Base-by-base conservation (phyloP, 1,140 invertebrate species). In the Luehdorfia chinensis region DNA sequence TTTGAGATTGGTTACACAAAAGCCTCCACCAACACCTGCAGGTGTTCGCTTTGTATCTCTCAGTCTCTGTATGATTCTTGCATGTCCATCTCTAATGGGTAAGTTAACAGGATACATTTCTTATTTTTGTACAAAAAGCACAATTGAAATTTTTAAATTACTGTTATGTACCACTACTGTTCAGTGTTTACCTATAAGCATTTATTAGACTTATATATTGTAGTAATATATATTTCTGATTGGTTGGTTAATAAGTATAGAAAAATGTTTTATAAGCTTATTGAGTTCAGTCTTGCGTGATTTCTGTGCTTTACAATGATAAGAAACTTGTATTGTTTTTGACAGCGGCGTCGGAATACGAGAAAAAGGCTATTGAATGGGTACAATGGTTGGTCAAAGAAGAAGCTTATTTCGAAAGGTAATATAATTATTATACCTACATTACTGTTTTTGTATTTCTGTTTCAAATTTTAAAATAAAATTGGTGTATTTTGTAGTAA, bases 31-130 rank as follows among this genome's bases (percentile, higher is more conserved):
- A 1, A 95, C 93, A 19, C 92, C 94, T 23, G 95, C 96, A 31
- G 97, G 97, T 1, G 94, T 97, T 1, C 86, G 96, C 68, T 98
- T 98, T 84, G 96, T 98, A 0, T 97, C 96, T 0, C 88, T 98
- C 27, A 95, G 95, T 8, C 88, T 99, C 0, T 98, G 96, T 75
- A 97, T 98, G 93, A 89, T 99, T 0, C 94, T 99, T 27, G 95
- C 96, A 0, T 98, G 96, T 84, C 96, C 97, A 3, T 95, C 95
- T 4, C 74, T 99, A 2, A 92, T 98, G 33, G 89, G 90, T 87
- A 66, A 62, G 72, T 75, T 47, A 34, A 14, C 50, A 37, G 19
- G 6, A 23, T 11, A 31, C 16, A 32, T 8, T 9, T 14, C 13
- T 6, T n/a, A 27, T 18, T 45, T 28, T 46, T 34, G 11, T 21